Conservation (phyloP, 2,888 invertebrate species). For the Eulithis prunata region DNA sequence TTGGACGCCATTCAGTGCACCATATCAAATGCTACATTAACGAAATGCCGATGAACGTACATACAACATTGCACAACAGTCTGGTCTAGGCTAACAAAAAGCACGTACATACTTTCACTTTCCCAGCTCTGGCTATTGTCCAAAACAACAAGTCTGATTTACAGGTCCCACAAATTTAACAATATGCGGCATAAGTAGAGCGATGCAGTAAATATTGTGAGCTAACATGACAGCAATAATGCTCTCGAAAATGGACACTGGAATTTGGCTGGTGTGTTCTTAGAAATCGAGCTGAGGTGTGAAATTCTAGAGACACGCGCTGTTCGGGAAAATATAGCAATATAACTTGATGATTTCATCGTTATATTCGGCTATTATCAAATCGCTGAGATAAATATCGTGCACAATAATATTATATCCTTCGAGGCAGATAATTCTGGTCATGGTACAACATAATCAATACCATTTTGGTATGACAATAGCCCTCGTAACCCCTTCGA, state of each 20-base stretch:
- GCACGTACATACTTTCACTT: slow-evolving; percentile 35
- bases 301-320: neutral
- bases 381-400: no score
- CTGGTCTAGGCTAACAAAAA: slow-evolving; percentile 31
- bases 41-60: slow-evolving; percentile 11
- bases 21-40: slow-evolving; percentile 1
- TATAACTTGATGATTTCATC: neutral
- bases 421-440: no score
- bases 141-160: slow-evolving; percentile 28
- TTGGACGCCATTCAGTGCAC: no score
- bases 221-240: slow-evolving; percentile 1
- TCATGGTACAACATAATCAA: no score
- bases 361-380: neutral
- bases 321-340: neutral
- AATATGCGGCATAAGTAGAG: slow-evolving; percentile 11
- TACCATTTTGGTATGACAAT: slow-evolving; percentile 9
- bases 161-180: slow-evolving; percentile 15
- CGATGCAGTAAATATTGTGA: slow-evolving; percentile 17
- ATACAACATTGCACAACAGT: slow-evolving; percentile 27
- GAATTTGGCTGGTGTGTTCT: slow-evolving; percentile 2
- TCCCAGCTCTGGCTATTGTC: slow-evolving; percentile 29
- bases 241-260: slow-evolving; percentile 4
- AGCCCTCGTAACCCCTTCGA: slow-evolving; percentile 14
- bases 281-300: slow-evolving; percentile 1
- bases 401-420: no score